These are phyloP conservation scores for Temnothorax unifasciatus DNA, from an alignment of 2,888 invertebrate genomes.

Conservation along the genomic window DNA sequence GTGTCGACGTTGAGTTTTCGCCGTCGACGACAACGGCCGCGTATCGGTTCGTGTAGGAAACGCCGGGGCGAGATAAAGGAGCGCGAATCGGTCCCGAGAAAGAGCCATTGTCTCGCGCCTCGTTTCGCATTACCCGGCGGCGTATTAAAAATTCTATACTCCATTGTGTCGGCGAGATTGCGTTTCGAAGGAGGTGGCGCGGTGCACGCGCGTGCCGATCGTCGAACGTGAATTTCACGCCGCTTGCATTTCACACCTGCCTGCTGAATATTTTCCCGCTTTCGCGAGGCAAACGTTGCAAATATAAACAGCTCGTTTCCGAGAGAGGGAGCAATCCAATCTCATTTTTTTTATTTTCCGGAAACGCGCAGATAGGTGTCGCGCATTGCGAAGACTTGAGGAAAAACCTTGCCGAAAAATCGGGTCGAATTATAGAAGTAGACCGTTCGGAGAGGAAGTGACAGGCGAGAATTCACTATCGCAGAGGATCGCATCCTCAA, in stretches of 20 bases:
- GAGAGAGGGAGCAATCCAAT: not conserved
- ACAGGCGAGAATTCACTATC: slow-evolving; percentile 36
- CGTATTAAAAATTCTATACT: slow-evolving; percentile 76
- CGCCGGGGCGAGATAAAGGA: slow-evolving; percentile 76
- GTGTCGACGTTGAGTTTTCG: slow-evolving; percentile 52
- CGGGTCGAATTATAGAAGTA: not conserved
- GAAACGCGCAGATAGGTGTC: not conserved
- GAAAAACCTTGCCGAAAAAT: not conserved
- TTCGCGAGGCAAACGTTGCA: slow-evolving; percentile 32
- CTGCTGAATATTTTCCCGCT: slow-evolving; percentile 34
- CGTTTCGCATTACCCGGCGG: slow-evolving; percentile 73
- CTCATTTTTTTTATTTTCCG: not conserved
- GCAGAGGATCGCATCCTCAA: slow-evolving; percentile 19
- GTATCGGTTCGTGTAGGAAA: slow-evolving; percentile 78
- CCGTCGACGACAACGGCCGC: slow-evolving; percentile 62
- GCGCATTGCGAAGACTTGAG: not conserved
- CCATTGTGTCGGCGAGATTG: slow-evolving; percentile 76
- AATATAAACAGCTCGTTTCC: slow-evolving; percentile 20
- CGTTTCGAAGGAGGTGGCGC: slow-evolving; percentile 66
- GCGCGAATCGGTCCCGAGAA: slow-evolving; percentile 74
- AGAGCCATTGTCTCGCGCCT: slow-evolving; percentile 77
- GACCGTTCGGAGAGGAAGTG: slow-evolving; percentile 18
- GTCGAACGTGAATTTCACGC: slow-evolving; percentile 49
- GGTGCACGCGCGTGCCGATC: slow-evolving; percentile 47
- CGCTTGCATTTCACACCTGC: slow-evolving; percentile 49